These are phyloP conservation scores for Thunnus thynnus DNA, from an alignment of 2,113 vertebrate species.

Conservation along the genomic window DNA sequence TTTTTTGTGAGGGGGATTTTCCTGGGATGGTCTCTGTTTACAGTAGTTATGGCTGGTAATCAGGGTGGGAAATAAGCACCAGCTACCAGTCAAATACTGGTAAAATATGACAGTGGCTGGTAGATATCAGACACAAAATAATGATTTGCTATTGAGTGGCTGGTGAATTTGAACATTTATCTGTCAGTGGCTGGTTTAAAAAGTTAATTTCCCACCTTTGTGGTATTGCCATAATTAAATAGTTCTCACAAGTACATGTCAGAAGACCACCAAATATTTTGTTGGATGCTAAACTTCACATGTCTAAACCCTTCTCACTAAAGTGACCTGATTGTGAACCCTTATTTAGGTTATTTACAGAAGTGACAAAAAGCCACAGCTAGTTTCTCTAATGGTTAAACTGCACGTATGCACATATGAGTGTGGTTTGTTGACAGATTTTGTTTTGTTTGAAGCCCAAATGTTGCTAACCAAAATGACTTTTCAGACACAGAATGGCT, in stretches of 20 bases:
- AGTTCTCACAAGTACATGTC: neutral
- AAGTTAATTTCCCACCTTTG: neutral
- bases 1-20: neutral
- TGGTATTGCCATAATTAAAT: neutral
- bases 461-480: conserved; percentile 1
- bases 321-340: neutral
- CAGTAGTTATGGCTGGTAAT: neutral
- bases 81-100: no score
- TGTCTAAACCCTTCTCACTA: neutral
- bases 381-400: neutral
- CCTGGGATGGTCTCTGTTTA: no score
- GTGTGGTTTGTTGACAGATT: neutral
- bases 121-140: no score
- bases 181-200: no score
- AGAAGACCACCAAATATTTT: neutral
- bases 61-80: no score
- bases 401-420: neutral
- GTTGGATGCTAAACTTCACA: neutral
- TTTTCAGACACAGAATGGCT: conserved; percentile 64
- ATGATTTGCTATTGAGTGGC: no score
- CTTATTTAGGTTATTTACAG: neutral
- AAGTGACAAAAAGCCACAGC: neutral
- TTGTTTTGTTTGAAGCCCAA: neutral
- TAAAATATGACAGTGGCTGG: no score
- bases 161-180: no score